Base-by-base conservation (phyloP, 2,113 vertebrate species). In the Megalops atlanticus region DNA sequence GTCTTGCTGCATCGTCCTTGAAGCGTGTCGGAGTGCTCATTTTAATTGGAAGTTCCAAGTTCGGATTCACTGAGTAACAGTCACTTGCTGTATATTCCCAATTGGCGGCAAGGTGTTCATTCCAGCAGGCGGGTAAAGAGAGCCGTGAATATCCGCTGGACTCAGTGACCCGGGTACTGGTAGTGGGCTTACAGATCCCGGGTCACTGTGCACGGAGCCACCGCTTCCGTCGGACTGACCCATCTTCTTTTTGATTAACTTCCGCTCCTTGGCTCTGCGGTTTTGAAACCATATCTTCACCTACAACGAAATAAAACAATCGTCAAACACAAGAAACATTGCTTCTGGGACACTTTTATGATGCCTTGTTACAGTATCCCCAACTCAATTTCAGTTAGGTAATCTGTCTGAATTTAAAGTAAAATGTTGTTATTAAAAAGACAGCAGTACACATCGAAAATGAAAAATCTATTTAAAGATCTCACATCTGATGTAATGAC, bases 261-360 rank as follows among this genome's bases (percentile, higher is more conserved):
- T 98, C 83, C 96, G 94, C 84, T 98, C 97, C 85, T 97, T 98
- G 0, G 96, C 96, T 83, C 97, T 92, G 78, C 96, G 96, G 85
- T 98, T 97, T 91, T 98, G 97, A 89, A 98, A 98, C 97, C 96
- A 98, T 80, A 98, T 98, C 91, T 98, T 98, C 68, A 98, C 96
- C 97, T 98, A 90, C 49, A 77, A 82, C 64, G 0, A 39, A 64
- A 4, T 0, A 74, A 38, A 83, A 15, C 16, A 78, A 10, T 15
- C 27, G 49, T 76, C 43, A 68, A n/a, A 41, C 27, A 79, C 76
- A 7, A 12, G 6, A 21, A 64, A 11, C 58, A 27, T 24, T 0
- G 58, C n/a, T 27, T 64, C n/a, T 31, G 3, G 58, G 11, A 24
- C 58, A 64, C 31, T 6, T 1, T 45, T 45, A 6, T 10, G 43